Evolutionary conservation across 2,797 vertebrate species (phyloP), one percentile per base, ranked within the genome.

Genomic region (Apogon talboti): DNA sequence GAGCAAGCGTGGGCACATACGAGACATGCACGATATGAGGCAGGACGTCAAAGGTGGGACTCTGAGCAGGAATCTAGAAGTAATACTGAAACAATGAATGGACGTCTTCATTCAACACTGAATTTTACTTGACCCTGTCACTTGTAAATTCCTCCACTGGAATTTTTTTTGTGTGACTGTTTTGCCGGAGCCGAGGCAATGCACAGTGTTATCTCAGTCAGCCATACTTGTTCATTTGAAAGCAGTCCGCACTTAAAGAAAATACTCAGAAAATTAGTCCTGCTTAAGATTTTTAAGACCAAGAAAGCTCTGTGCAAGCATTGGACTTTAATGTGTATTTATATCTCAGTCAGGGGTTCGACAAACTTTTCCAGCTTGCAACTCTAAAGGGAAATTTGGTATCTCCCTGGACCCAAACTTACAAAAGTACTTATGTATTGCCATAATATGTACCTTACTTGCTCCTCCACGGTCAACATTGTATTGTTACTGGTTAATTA

Each of bases 191-290:
- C 46, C 56, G 77, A 16, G 53, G 62, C 64, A 42, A 38, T 6
- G 0, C 30, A 18, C 37, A 54, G 54, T 56, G 75, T 77, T 79
- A 77, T 81, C 79, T 69, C 63, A 65, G 76, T 78, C 70, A 15
- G 66, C 66, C 79, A 79, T 79, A 64, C 82, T 79, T 78, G 51
- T 79, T 73, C 11, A 52, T 78, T 73, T 86, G 49, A 86, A 78
- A 82, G 75, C 52, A 66, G 42, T 61, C 72, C 49, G 66, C 70
- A 72, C 74, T 86, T 78, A 51, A 45, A 63, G 35, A 0, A 0
- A 77, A 74, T 64, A 66, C 53, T 65, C 1, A 48, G 73, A 62
- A 79, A 80, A 80, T 73, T 44, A 64, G 64, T 56, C 50, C 38
- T 46, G 53, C 64, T 69, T 68, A 66, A 60, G 50, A 74, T 41